Conservation (phyloP, 2,797 vertebrate genomes). For the Mustela erminea region DNA sequence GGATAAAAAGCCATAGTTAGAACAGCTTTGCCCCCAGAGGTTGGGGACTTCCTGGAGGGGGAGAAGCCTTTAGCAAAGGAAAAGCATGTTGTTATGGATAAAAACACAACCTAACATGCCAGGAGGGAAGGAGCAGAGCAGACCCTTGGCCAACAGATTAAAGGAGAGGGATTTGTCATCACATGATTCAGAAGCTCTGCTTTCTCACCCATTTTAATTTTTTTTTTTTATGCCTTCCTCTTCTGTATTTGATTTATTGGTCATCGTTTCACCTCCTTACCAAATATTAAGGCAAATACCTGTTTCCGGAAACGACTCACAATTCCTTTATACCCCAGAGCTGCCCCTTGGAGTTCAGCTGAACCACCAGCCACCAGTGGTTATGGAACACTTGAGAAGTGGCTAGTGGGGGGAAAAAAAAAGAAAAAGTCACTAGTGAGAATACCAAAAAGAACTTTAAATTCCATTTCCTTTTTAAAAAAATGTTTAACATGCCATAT, state of each 20-base stretch:
- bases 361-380: neutral
- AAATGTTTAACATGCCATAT: neutral
- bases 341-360: neutral
- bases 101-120: slow-evolving; percentile 12
- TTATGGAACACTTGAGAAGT: neutral
- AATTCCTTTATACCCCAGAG: neutral
- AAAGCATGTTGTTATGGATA: neutral
- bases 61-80: neutral
- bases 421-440: neutral
- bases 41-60: neutral
- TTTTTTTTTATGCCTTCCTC: neutral
- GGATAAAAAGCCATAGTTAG: neutral
- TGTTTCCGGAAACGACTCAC: neutral
- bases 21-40: neutral
- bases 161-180: neutral
- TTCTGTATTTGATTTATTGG: neutral
- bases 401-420: neutral
- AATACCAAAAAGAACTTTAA: neutral
- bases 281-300: neutral
- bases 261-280: neutral
- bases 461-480: neutral
- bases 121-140: neutral
- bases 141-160: neutral
- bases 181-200: neutral
- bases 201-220: neutral